Base-by-base conservation (phyloP, 2,888 invertebrate genomes). In the Hypselothyrea guttata region DNA sequence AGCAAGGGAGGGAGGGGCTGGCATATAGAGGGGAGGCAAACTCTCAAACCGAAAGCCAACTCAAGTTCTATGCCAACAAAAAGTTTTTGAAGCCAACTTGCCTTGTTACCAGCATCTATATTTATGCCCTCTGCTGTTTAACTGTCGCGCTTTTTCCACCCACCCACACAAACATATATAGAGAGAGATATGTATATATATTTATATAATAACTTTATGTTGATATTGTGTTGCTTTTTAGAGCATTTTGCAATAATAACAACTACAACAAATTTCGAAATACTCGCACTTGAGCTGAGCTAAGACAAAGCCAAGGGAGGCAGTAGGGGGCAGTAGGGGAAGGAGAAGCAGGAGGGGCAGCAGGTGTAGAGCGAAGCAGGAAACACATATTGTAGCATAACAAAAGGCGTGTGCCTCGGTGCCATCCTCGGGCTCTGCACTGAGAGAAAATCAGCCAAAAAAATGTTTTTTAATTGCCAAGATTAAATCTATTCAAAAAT, bases 141-240 rank as follows among this genome's bases (percentile, higher is more conserved):
- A 44, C 38, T 57, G 45, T 33, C 49, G 38, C 46, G 16, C 40
- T 35, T 45, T 54, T 35, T 48, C 22, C 22, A 22, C 22, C 5
- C 22, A 5, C 22, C 5, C 2, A 2, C 5, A 4, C 22, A 22
- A 4, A 22, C 22, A 22, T 22, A 22, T 22, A 22, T n/a, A n/a
- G n/a, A n/a, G n/a, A n/a, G n/a, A n/a, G n/a, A n/a, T n/a, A n/a
- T n/a, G n/a, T n/a, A n/a, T 22, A 22, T 22, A 22, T 79, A 79
- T 79, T 79, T 79, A 86, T 79, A 63, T 84, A 84, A 79, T 86
- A 79, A 79, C 84, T 79, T 79, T 70, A 84, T 86, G 78, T 79
- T 79, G 76, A 70, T 84, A 79, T 84, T 86, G 82, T 69, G 77
- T 78, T 70, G 11, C 76, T 76, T 82, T 78, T 77, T 78, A 53